Base-by-base conservation (phyloP, 2,113 vertebrate species). In the Misgurnus mizolepis region DNA sequence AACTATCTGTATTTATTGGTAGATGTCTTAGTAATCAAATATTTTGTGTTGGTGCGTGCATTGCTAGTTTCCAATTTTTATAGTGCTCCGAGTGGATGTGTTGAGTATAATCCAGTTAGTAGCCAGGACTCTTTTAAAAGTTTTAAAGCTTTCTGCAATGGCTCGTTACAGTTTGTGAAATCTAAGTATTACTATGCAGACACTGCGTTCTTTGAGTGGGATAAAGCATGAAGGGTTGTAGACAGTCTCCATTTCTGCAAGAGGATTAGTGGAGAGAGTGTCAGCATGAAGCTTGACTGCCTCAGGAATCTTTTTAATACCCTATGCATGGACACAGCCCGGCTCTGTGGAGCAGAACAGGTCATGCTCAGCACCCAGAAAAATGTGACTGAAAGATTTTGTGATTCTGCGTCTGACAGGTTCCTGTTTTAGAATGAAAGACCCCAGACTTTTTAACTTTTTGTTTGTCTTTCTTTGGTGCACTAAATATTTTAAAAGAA, bases 341-440 rank as follows among this genome's bases (percentile, higher is more conserved):
- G 47, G 62, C 50, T 65, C 56, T 67, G 75, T 78, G 75, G 74
- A 78, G 75, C 76, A 74, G 83, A 84, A 75, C 80, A 70, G 70
- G 69, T 84, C 14, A 74, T 76, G 56, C 66, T 65, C 62, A 49
- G 6, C 34, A 7, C 41, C 47, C 47, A 64, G 50, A 64, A 49
- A 58, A 50, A 78, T 70, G 56, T 15, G 49, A 82, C 17, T 12
- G 14, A 67, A 17, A 47, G 39, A 77, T 50, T 41, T 7, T 75
- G 55, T 78, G 68, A 67, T 53, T 78, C 64, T 56, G 18, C 5
- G 27, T 78, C 61, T 78, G 83, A 81, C 79, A 81, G 62, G 9
- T n/a, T 58, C n/a, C 50, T 78, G 58, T 60, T 71, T 75, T 49
- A 17, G 72, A 17, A 70, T 66, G 10, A 18, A 67, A 45, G 53